These are phyloP conservation scores for Wasmannia auropunctata DNA, from an alignment of 1,140 invertebrate genomes.

Conservation along the genomic window DNA sequence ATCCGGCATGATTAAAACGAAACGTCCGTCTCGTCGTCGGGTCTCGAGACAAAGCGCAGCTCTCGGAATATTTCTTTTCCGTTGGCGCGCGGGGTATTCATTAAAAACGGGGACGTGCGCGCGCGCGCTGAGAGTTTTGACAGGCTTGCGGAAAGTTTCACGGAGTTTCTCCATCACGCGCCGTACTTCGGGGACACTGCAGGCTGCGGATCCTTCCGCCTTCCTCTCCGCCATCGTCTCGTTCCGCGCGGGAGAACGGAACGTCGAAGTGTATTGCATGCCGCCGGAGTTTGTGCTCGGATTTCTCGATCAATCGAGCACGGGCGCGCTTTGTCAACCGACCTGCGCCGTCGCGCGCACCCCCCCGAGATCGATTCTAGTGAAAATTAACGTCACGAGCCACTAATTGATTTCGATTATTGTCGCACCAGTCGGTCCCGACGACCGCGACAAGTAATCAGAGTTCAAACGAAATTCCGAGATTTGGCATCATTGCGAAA, in stretches of 20 bases:
- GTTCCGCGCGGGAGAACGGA: neutral
- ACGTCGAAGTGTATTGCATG: conserved; percentile 13
- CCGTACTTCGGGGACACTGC: neutral
- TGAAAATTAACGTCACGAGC: conserved; percentile 15
- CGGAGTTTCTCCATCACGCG: neutral
- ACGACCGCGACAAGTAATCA: neutral
- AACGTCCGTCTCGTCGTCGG: neutral
- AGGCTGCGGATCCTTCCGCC: neutral
- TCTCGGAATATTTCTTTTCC: conserved; percentile 19
- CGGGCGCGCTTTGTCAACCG: conserved; percentile 3
- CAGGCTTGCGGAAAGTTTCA: conserved; percentile 19
- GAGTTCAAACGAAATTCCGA: neutral
- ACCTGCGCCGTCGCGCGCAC: neutral
- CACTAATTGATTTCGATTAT: conserved; percentile 35
- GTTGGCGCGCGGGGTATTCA: conserved; percentile 24
- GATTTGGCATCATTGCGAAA: neutral
- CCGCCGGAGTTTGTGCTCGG: conserved; percentile 13
- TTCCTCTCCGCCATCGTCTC: neutral
- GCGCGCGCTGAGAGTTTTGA: conserved; percentile 48
- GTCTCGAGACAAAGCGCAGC: neutral
- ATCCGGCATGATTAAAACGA: conserved; percentile 44
- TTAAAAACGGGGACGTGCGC: conserved; percentile 34
- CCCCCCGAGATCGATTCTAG: neutral
- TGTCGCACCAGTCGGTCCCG: neutral
- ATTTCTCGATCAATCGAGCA: conserved; percentile 40